Base-by-base conservation (phyloP, 1,140 invertebrate species). In the Aradophagus sp. region DNA sequence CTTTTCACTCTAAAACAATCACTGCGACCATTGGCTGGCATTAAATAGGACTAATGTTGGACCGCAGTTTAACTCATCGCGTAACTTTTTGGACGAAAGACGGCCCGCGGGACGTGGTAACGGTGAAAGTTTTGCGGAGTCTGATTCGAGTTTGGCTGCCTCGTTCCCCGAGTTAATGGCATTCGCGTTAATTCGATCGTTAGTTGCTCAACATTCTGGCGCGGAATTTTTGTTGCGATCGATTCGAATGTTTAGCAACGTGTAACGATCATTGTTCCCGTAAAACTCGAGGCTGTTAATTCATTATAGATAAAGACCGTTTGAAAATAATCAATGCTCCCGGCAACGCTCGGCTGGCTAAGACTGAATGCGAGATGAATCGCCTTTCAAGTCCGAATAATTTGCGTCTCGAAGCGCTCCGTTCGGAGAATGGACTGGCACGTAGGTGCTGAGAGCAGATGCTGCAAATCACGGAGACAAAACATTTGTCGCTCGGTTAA, bases 381-480 rank as follows among this genome's bases (percentile, higher is more conserved):
- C 59, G 59, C 34, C 70, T 68, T 58, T 73, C 59, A 61, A 61
- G 59, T 55, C 19, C 47, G 38, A 69, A 65, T 69, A 65, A 65
- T 73, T 68, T 55, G 35, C 48, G 52, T 67, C 52, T 50, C 52
- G 52, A 59, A 52, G 53, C 42, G 26, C 53, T 31, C 39, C 48
- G 47, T 56, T 65, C 58, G 16, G 3, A 63, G 47, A 68, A 68
- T 63, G 59, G 70, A 39, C 35, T 59, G 63, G 70, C 53, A 68
- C 62, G 56, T 67, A 72, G 77, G 75, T 84, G 81, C 74, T 84
- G 73, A 50, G 76, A 78, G 78, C 83, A 84, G 82, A 84, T 80
- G 82, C 81, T 77, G 81, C 82, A 84, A 84, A 84, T 84, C 81
- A 85, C 78, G 62, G 45, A 62, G 75, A 82, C 80, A 83, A 84